Conservation (phyloP, 37 sponge, comb jelly and placozoan genomes). For the Halichondria panicea region DNA sequence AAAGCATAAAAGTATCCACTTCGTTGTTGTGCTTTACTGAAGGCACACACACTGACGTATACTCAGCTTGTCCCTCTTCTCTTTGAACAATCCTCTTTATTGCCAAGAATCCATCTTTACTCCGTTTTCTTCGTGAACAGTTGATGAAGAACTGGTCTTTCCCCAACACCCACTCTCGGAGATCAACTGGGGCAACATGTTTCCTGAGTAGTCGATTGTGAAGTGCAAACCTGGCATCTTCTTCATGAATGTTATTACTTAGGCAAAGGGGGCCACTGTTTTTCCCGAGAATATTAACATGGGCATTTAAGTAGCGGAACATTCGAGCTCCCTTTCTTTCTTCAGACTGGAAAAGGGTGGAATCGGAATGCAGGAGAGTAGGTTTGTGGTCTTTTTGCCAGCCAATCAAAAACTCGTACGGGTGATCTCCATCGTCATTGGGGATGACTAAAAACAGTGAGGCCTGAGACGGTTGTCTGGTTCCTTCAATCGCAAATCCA, state of each 20-base stretch:
- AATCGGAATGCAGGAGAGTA: no score
- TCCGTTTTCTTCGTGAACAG: constrained; percentile 21
- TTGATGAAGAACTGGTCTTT: constrained; percentile 40
- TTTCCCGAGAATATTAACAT: constrained; percentile 14
- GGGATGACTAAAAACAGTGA: constrained; percentile 41
- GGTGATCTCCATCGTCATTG: constrained; percentile 32
- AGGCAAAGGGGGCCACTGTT: constrained; percentile 40
- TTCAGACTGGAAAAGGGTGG: background rate
- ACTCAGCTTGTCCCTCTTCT: constrained; percentile 1
- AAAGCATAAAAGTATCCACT: constrained; percentile 16
- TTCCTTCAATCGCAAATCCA: constrained; percentile 9
- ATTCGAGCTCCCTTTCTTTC: background rate
- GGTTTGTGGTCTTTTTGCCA: background rate
- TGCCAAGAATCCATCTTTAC: constrained; percentile 39
- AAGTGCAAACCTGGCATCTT: constrained; percentile 2
- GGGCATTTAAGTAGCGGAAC: constrained; percentile 24
- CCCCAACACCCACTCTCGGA: constrained; percentile 25
- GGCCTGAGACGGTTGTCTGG: constrained; percentile 10
- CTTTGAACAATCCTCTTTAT: background rate
- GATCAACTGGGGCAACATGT: background rate
- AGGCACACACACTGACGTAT: constrained; percentile 32
- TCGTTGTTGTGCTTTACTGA: background rate
- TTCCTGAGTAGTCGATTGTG: constrained; percentile 12
- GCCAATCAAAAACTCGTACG: constrained; percentile 41
- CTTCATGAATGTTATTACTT: background rate